A percentile compares a stretch with the other conserved stretches of the same genome.
These are phyloP conservation scores for Eonycteris spelaea DNA, from an alignment of 2,113 vertebrate species.

Conservation along the genomic window DNA sequence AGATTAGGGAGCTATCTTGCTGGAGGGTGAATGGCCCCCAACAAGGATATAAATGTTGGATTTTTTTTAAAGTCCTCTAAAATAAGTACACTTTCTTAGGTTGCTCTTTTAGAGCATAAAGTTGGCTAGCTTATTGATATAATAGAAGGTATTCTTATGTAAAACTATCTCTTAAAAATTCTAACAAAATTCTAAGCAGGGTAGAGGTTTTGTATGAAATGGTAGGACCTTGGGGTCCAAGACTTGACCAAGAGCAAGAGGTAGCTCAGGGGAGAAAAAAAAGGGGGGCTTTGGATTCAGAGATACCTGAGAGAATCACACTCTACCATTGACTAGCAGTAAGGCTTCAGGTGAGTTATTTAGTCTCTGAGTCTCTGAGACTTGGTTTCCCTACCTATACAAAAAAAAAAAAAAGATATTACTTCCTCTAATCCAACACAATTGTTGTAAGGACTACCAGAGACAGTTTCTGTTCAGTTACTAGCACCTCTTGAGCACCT, in stretches of 20 bases:
- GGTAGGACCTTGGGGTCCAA: not conserved
- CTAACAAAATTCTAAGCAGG: not conserved
- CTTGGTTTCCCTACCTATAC: not conserved
- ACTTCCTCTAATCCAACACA: not conserved
- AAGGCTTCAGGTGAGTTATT: not conserved
- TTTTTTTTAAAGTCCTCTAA: not conserved
- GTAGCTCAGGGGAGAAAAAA: not conserved
- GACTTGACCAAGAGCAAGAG: not conserved
- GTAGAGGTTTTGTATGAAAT: not conserved
- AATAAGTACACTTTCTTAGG: not conserved
- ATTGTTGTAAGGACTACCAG: not conserved
- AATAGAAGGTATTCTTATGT: not conserved
- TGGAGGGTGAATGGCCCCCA: not conserved
- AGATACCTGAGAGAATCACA: not conserved
- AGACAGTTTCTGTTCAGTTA: not conserved
- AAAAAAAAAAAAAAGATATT: not conserved
- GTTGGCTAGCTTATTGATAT: not conserved
- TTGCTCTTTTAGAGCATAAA: not conserved
- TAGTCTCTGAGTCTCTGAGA: not conserved
- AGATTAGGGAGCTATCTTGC: not conserved
- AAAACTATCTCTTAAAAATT: not conserved
- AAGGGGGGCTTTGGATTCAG: not conserved
- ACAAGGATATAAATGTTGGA: not conserved
- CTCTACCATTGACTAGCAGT: not conserved
- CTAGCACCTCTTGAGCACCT: not conserved